Base-by-base conservation (phyloP, 2,888 invertebrate species). In the Chrysodeixis includens region DNA sequence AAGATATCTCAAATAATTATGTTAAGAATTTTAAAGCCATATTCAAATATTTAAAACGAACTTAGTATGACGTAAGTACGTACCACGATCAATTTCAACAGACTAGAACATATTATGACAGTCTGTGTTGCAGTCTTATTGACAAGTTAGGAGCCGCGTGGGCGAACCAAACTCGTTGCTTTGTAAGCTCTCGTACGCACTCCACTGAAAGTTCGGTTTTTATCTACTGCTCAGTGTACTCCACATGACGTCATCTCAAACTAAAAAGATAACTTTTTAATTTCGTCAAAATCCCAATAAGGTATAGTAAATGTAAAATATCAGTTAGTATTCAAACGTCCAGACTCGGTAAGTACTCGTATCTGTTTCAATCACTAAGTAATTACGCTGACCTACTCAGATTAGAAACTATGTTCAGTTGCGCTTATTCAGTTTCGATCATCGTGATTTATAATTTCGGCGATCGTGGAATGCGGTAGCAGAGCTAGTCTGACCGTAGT, bases 61-160 rank as follows among this genome's bases (percentile, higher is more conserved):
- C 6, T 6, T 0, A 12, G 6, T 26, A 6, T 22, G 8, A 20
- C 10, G 20, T 49, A 0, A 20, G 51, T 49, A 20, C 12, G 14
- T 52, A 26, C 26, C 71, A 56, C 18, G 10, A 3, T 49, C 46
- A 49, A 9, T 49, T 49, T 20, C 20, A 10, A 49, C 10, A 49
- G 10, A 18, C 18, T 49, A 18, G 56, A 62, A 53, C 61, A 76
- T 53, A 57, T 20, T 76, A 76, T 61, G 66, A 65, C 71, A 61
- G 61, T 73, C 58, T 76, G 66, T 58, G 22, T 62, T 20, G 40
- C n/a, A 69, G 71, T 53, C 71, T 32, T 65, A 65, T 71, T 62
- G 76, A 71, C 65, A 44, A 76, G 60, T 57, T n/a, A 6, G 18
- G 9, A n/a, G 30, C 18, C 18, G 66, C 53, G 76, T 73, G 73